These are phyloP conservation scores for Willisornis vidua DNA, from an alignment of 2,113 vertebrate species.

Conservation along the genomic window DNA sequence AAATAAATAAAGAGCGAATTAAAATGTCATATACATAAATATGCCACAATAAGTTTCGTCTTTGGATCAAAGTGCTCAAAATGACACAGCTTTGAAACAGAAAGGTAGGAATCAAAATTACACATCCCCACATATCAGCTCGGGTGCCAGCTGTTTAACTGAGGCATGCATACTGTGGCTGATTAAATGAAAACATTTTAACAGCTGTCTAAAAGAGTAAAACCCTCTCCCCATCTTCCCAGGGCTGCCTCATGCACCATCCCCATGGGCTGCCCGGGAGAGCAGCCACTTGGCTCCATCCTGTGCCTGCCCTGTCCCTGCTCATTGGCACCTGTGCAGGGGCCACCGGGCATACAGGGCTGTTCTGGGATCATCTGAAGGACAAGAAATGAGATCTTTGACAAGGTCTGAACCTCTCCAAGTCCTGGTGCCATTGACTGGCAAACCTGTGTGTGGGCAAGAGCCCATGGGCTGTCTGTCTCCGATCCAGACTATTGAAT, in stretches of 20 bases:
- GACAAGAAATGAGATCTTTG: not conserved
- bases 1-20: conserved; percentile 12
- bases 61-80: conserved; percentile 51
- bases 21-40: conserved; percentile 62
- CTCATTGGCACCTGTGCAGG: accelerated
- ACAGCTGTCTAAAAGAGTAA: conserved; percentile 20
- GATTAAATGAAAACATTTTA: conserved; percentile 29
- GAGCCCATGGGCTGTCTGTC: not conserved
- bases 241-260: not conserved
- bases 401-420: accelerated
- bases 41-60: conserved; percentile 48
- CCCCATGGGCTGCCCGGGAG: not conserved
- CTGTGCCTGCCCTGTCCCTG: accelerated
- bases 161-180: not conserved
- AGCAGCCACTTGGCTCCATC: not conserved
- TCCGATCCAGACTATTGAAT: not conserved
- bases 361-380: not conserved
- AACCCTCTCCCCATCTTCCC: not conserved
- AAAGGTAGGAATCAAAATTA: conserved; percentile 32
- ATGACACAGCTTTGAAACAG: conserved; percentile 39
- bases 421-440: not conserved
- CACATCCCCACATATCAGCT: not conserved
- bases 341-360: not conserved
- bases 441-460: not conserved
- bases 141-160: conserved; percentile 5